Evolutionary conservation across 2,797 vertebrate genomes (phyloP), one percentile per base, ranked within the genome.

Genomic region (Poeciliopsis presidionis): DNA sequence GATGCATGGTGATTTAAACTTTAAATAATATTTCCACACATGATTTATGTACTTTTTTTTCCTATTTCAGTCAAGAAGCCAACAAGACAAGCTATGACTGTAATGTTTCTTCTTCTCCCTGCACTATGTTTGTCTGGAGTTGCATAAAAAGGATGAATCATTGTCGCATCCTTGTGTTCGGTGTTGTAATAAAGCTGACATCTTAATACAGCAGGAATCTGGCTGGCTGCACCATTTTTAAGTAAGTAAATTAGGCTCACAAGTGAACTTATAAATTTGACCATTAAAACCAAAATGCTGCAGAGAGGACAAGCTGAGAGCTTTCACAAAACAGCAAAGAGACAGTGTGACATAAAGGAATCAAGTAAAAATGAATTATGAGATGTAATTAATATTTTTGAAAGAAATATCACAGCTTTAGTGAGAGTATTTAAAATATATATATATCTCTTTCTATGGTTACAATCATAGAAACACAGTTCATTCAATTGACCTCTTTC

Each of bases 201-300:
- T 96, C 95, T 96, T 91, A 73, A 91, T 95, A 87, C 83, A 59
- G 86, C 77, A 33, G 86, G 72, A 78, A 81, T 88, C 76, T 89
- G 84, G 87, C 87, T 86, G 33, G 45, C 79, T 81, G 78, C 73
- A 87, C 39, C 36, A 78, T 89, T 92, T 94, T 91, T 95, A 95
- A 96, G 93, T 90, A 90, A 96, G 96, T 30, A 30, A 30, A 30
- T 30, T 30, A 30, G 30, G 30, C 30, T 30, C 30, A 30, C 30
- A 30, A 30, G 30, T 30, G 30, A 30, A 30, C 30, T 30, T 30
- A 43, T n/a, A 85, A 73, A 87, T 84, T 90, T 83, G 86, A 81
- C 91, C 72, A 91, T 91, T 89, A 93, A 89, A 91, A 90, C 92
- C 92, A 94, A 93, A 94, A 93, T 91, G 92, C 72, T 91, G 93